These are phyloP conservation scores for Grapholita molesta DNA, from an alignment of 1,140 invertebrate species.

Conservation along the genomic window DNA sequence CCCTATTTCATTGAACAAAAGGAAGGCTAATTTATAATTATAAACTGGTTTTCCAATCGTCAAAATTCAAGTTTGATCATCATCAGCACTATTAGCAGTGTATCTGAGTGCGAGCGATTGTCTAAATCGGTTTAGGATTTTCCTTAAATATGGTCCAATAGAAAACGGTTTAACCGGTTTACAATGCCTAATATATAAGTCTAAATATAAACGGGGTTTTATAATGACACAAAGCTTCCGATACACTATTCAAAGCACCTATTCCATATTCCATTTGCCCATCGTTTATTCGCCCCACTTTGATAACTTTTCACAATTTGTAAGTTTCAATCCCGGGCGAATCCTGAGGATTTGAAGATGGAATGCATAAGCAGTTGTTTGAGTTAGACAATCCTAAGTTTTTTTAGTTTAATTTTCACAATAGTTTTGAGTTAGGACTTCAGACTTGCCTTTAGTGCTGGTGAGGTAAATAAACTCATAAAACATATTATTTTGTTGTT, in stretches of 20 bases:
- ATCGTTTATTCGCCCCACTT: conserved; percentile 13
- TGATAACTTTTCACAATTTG: conserved; percentile 16
- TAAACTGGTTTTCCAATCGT: no score
- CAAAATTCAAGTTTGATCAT: no score
- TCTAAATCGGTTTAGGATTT: no score
- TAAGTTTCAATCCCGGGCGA: conserved; percentile 2
- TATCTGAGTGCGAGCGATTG: no score
- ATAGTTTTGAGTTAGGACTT: neutral
- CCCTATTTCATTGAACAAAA: no score
- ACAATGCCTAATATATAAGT: no score
- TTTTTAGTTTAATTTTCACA: neutral
- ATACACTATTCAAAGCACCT: conserved; percentile 39
- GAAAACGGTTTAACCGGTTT: no score
- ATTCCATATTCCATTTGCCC: conserved; percentile 55
- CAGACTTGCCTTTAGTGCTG: neutral
- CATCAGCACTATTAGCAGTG: no score
- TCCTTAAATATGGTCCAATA: no score
- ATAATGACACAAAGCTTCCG: neutral
- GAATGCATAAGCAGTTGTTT: conserved; percentile 1
- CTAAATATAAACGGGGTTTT: no score
- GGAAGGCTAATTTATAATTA: no score
- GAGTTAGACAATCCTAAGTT: neutral
- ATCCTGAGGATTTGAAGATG: neutral
- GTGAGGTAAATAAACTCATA: neutral
- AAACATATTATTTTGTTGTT: no score